Percentiles rank a stretch among this genome's conserved stretches.
Conservation (phyloP, 2,113 vertebrate genomes). For the Tragelaphus buxtoni region DNA sequence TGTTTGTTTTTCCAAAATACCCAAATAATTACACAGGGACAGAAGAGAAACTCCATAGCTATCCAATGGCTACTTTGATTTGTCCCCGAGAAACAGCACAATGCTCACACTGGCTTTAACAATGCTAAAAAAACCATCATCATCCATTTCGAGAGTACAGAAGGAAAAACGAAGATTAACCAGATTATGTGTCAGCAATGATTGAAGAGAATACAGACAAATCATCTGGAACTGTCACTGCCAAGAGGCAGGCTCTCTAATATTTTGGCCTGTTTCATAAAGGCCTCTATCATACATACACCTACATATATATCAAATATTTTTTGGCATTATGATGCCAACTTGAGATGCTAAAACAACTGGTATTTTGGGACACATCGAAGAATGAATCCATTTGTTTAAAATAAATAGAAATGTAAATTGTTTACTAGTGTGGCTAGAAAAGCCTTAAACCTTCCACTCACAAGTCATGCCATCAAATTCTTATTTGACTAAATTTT, state of each 20-base stretch:
- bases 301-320: not conserved
- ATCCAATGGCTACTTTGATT: not conserved
- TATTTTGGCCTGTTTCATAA: not conserved
- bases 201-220: not conserved
- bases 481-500: not conserved
- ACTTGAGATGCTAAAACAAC: not conserved
- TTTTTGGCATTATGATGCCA: not conserved
- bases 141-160: not conserved
- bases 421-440: not conserved
- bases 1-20: not conserved
- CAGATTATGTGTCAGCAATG: not conserved
- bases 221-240: not conserved
- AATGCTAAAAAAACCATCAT: not conserved
- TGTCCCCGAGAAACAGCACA: not conserved
- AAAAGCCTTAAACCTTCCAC: not conserved
- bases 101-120: not conserved
- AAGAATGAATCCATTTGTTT: not conserved
- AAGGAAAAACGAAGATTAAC: constrained; percentile 18
- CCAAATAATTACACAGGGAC: not conserved
- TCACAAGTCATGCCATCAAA: not conserved
- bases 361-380: not conserved
- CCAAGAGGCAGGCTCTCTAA: not conserved
- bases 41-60: not conserved
- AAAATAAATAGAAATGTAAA: not conserved
- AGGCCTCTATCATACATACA: not conserved